Base-by-base conservation (phyloP, 2,113 vertebrate genomes). In the Solea senegalensis region DNA sequence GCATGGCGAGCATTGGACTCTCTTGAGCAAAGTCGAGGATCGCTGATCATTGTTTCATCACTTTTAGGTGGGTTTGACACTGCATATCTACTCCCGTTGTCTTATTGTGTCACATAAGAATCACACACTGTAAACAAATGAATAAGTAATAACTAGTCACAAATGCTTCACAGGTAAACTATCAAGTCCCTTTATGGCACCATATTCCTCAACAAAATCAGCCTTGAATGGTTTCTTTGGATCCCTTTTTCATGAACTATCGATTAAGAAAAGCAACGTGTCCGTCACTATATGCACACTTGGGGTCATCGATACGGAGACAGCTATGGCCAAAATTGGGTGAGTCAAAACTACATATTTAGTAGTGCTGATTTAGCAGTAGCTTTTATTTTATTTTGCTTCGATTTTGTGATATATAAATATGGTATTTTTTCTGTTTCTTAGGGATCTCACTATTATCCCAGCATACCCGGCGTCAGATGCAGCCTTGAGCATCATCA, bases 191-290 rank as follows among this genome's bases (percentile, higher is more conserved):
- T 95, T 94, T 54, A 90, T 89, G n/a, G 87, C 89, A 9, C 93
- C 95, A 0, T 97, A 96, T 39, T 75, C 89, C 0, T 92, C 95
- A 43, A 93, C 95, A 56, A 97, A 96, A 88, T 95, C 92, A 79
- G 95, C 95, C 0, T 65, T 96, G 85, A 96, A 94, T 12, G 95
- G 96, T 9, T 97, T 96, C 90, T 98, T 96, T 12, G 78, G 91
- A 51, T 87, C 94, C 0, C 82, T 97, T 62, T 72, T 80, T 44
- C 94, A 95, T 2, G 96, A 98, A 65, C 88, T 97, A 74, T 60
- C 74, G 0, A 94, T 96, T 94, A 94, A 94, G 88, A 89, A 76
- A 10, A 95, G 89, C 72, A 92, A 95, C 0, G 81, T 96, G 44
- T 94, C 94, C 1, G 9, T 97, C 72, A 95, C 95, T 0, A 63